Conservation (phyloP, 2,888 invertebrate species). For the Lasioglossum zephyrum region DNA sequence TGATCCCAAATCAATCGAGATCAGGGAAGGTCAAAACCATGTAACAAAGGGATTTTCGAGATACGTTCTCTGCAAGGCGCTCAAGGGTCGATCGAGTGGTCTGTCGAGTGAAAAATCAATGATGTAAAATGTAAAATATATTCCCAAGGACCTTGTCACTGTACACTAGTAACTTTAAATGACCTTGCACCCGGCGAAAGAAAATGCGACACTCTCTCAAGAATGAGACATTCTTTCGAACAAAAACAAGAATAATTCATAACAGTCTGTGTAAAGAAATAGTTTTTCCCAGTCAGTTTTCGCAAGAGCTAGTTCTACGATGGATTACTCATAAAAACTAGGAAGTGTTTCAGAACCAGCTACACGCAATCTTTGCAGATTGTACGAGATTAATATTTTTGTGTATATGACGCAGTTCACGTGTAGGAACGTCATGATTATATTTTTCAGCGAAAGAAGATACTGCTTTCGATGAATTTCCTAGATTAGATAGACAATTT, state of each 20-base stretch:
- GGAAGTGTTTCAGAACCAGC: not conserved
- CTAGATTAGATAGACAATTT: not conserved
- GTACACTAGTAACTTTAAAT: not conserved
- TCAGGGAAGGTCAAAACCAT: not conserved
- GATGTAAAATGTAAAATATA: slow-evolving; percentile 1
- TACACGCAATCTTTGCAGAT: not conserved
- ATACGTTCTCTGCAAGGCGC: not conserved
- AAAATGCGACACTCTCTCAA: not conserved
- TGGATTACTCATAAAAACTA: not conserved
- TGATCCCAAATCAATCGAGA: not conserved
- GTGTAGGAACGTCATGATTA: not conserved
- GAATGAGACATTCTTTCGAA: not conserved
- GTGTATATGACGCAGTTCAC: not conserved
- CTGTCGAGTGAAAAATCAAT: slow-evolving; percentile 10
- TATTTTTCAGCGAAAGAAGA: not conserved
- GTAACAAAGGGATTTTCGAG: not conserved
- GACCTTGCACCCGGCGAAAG: not conserved
- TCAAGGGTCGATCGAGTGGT: not conserved
- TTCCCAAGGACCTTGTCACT: not conserved
- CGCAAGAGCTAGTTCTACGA: not conserved
- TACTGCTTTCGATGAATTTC: not conserved
- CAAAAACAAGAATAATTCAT: not conserved
- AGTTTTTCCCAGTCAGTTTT: not conserved
- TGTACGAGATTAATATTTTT: not conserved
- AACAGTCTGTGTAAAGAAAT: not conserved